Base-by-base conservation (phyloP, 2,797 vertebrate species). In the Phrynocephalus guinanensis region DNA sequence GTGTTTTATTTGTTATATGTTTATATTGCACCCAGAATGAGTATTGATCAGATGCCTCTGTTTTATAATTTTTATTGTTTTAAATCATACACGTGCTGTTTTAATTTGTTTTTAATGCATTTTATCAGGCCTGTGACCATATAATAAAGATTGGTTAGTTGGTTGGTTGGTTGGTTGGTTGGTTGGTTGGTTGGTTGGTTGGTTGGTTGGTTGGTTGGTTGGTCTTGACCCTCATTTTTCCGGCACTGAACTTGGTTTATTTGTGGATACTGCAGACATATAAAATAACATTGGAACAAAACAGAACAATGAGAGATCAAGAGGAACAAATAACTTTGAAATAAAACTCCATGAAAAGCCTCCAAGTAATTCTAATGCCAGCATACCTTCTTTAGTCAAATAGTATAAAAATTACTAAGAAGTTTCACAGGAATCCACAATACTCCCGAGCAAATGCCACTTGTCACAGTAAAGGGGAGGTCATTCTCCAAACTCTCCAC, bases 401-500 rank as follows among this genome's bases (percentile, higher is more conserved):
- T 16, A 44, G n/a, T 1, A 0, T 50, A 20, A 33, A 79, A 91
- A 66, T 67, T 85, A 2, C 28, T 80, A 85, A 44, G 5, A 28
- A 33, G 22, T 15, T 82, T 22, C 4, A 9, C 48, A 30, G 76
- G 18, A 48, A 22, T 16, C 38, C 13, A 15, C n/a, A 33, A 56
- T 60, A 10, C 1, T 66, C 0, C 0, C 8, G 92, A 85, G 56
- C 71, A 91, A 83, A 52, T 52, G 79, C 30, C 0, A 0, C 13
- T 82, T 76, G 50, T n/a, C 56, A 22, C 5, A 2, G 38, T 75
- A 44, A 2, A 0, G 0, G 84, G 28, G 13, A 86, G 33, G 15
- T 88, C 50, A 66, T 90, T 60, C 84, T 66, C 52, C 83, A 68
- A 90, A 0, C 0, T 56, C 75, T 86, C 70, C n/a, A 83, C 50